Base-by-base conservation (phyloP, 2,113 vertebrate genomes). In the Mormyrus lacerda region DNA sequence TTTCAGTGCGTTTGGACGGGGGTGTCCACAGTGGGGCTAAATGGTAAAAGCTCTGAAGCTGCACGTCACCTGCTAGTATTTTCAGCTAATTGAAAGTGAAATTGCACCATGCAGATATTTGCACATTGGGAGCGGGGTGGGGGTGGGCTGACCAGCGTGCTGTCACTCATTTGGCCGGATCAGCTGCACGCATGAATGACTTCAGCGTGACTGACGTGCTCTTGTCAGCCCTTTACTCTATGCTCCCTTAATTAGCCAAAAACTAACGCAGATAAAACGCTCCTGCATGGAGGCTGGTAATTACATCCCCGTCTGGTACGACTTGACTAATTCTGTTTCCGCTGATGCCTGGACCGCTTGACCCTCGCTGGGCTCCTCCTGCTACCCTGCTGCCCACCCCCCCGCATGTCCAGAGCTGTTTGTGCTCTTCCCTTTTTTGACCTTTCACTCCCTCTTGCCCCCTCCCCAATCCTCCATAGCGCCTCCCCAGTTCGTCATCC, bases 401-500 rank as follows among this genome's bases (percentile, higher is more conserved):
- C 79, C 76, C 7, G 8, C 48, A 27, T 10, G 11, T 44, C 45
- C n/a, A 47, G 44, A 11, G 45, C 8, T 21, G 3, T 13, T 86
- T 53, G 11, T 45, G 51, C 39, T 19, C 7, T 47, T 27, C n/a
- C 19, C 27, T 89, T 27, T 94, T 92, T 92, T 93, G 90, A 87
- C 58, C 88, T 96, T 94, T 93, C 91, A 91, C 95, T 94, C 95
- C 35, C 99, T 84, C 42, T 84, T 45, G 19, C 44, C 44, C 82
- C 44, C 6, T 42, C 44, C n/a, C 27, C 9, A 69, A 69, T 79
- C 82, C 83, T 27, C 47, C 27, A 31, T 39, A 87, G 98, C 98
- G 91, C 97, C 98, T 21, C 98, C 98, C 48, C 98, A 99, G 94
- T 99, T 99, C 95, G 98, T 99, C 94, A 96, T 99, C 93, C 97